Evolutionary conservation across 1,140 invertebrate genomes (phyloP), one percentile per base, ranked within the genome.

Genomic region (Drosophila nigrodunni): DNA sequence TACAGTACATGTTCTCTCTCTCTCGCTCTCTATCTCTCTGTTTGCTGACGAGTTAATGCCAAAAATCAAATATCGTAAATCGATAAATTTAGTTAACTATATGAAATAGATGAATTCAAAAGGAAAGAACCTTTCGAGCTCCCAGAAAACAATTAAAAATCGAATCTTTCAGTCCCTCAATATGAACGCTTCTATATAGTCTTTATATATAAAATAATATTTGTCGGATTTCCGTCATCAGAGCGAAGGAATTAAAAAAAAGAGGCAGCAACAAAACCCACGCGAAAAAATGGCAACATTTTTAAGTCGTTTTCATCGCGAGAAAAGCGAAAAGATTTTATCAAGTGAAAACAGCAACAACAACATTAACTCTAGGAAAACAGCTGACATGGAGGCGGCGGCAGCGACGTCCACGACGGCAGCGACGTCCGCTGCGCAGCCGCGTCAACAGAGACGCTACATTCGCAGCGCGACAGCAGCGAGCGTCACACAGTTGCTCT

Each of bases 401-500:
- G n/a, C 72, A 18, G 37, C 57, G 18, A 49, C 70, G 30, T 8
- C 47, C 13, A 21, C 73, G 30, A 13, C 57, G 43, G 18, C 68
- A 46, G 47, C 41, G 54, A 41, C 44, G 65, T 50, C 70, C 50
- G 39, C 74, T 57, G 64, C 78, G 41, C 92, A 90, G 92, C 89
- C 90, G 41, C 94, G 95, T 67, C 94, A 94, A 60, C 94, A 94
- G 79, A 94, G 96, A 39, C 94, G 96, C 47, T 97, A 97, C 92
- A 93, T 95, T 43, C 95, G 96, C 15, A 95, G 96, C 15, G 96
- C 96, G 34, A 94, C 94, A 37, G 96, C 96, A 11, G 94, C 95
- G 8, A 97, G 96, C 93, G 96, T 97, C 61, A 96, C 96, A 49
- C 97, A 97, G 92, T 93, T 97, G 73, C 93, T 97, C 66, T 96